Conservation (phyloP, 1,140 invertebrate genomes). For the Rhopalosiphum maidis region DNA sequence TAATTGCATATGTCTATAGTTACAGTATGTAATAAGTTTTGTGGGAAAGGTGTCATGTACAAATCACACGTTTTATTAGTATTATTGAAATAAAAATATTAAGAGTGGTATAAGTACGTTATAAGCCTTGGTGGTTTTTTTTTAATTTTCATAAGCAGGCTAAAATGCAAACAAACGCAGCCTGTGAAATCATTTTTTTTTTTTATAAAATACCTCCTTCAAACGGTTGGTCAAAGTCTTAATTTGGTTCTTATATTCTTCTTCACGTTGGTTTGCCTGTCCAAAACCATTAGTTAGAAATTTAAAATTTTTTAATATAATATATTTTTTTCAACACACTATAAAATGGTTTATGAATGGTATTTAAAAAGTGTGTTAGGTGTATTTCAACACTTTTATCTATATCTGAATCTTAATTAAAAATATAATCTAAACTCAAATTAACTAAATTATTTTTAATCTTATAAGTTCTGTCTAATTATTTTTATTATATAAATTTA, state of each 20-base stretch:
- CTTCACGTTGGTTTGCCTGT: constrained; percentile 99
- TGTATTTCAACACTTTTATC: not conserved
- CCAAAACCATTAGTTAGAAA: constrained; percentile 59
- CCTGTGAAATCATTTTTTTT: constrained; percentile 13
- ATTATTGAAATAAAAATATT: not conserved
- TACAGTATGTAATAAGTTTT: not conserved
- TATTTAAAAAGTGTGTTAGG: not conserved
- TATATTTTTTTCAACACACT: not conserved
- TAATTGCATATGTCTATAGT: not conserved
- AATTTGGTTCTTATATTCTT: constrained; percentile 99
- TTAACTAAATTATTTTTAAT: not conserved
- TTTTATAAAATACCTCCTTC: constrained; percentile 85
- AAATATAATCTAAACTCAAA: not conserved
- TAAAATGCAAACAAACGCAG: constrained; percentile 35
- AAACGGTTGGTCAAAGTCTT: constrained; percentile 98
- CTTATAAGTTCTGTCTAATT: not conserved
- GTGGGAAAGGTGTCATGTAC: not conserved
- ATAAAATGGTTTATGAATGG: not conserved
- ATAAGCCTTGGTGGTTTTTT: not conserved
- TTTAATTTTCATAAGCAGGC: constrained; percentile 13
- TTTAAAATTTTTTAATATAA: not conserved
- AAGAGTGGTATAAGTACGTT: not conserved
- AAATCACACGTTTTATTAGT: not conserved
- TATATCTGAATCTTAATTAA: not conserved
- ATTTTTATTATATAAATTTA: not conserved